Base-by-base conservation (phyloP, 1,140 invertebrate species). In the Heliconius congener region DNA sequence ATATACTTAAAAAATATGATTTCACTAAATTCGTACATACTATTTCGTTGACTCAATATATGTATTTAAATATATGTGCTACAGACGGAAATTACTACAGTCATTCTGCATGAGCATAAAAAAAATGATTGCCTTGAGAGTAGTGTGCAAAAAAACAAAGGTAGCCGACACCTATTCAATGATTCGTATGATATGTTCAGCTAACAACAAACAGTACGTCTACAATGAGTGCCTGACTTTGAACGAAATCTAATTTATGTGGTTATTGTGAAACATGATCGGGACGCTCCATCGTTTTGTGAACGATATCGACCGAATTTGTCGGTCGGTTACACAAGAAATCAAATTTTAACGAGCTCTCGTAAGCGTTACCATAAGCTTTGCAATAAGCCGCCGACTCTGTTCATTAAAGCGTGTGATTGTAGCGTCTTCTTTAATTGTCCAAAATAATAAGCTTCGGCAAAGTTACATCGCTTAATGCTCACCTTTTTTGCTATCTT, bases 241-340 rank as follows among this genome's bases (percentile, higher is more conserved):
- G 87, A 89, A 89, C 88, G 89, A 90, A 94, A 94, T 94, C 92
- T 94, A 94, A 94, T 94, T 93, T 94, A 90, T 91, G 87, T 85
- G 87, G 88, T 93, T 92, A 93, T 93, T 94, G 92, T 94, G 91
- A 91, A 93, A 93, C 89, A 86, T 83, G 88, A 92, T 90, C 88
- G 78, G 85, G 82, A 57, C 76, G 71, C 76, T 79, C 85, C 87
- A 81, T 82, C 81, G 85, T 85, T 87, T 90, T 88, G 90, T 90
- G 85, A 74, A 85, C 83, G 78, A 83, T 82, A 92, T 91, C 86
- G 80, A 66, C 79, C 81, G 86, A 87, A 93, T 93, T 92, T 91
- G 87, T 88, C 92, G 92, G 84, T 92, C 89, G 93, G 93, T 92
- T 93, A 90, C 92, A 93, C 92, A 92, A 93, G 90, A 93, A 94